A percentile compares a stretch with the other conserved stretches of the same genome.
Evolutionary conservation across 2,797 vertebrate genomes (phyloP).

Genomic region (Clarias pachynema): DNA sequence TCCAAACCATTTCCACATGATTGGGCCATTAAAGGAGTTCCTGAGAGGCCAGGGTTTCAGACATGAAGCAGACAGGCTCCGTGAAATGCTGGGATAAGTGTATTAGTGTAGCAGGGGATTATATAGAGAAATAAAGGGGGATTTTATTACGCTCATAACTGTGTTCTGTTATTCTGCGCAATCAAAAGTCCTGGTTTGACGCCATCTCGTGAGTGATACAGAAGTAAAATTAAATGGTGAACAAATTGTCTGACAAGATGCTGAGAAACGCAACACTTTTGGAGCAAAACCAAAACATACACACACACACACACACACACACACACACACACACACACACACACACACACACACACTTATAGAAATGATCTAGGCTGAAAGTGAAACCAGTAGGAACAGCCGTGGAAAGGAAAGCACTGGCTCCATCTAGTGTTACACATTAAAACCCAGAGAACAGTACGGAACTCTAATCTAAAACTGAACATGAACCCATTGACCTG

Average conservation of each 20-base stretch:
- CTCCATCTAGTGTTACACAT: constrained; percentile 35
- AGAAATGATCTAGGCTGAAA: too few relatives aligned
- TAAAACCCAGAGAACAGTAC: not conserved
- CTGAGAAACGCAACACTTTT: not conserved
- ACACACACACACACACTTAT: not conserved
- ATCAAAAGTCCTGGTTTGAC: too few relatives aligned
- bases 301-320: not conserved
- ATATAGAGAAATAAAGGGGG: too few relatives aligned
- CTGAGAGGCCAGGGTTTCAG: too few relatives aligned
- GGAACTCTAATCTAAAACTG: not conserved
- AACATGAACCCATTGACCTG: not conserved
- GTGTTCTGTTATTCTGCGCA: too few relatives aligned
- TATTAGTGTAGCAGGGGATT: too few relatives aligned
- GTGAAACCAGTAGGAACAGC: not conserved
- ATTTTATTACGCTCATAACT: too few relatives aligned
- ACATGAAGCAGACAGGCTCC: too few relatives aligned
- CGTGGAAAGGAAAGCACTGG: not conserved
- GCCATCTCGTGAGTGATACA: not conserved
- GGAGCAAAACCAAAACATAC: not conserved
- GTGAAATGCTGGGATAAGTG: too few relatives aligned
- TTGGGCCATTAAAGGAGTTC: too few relatives aligned
- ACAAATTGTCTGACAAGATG: not conserved
- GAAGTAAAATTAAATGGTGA: not conserved
- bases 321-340: not conserved
- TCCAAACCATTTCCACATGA: too few relatives aligned